Percentiles rank a stretch among this genome's conserved stretches.
phyloP scores from a whole-genome alignment of 2,113 vertebrate species.

The Chroicocephalus ridibundus region DNA sequence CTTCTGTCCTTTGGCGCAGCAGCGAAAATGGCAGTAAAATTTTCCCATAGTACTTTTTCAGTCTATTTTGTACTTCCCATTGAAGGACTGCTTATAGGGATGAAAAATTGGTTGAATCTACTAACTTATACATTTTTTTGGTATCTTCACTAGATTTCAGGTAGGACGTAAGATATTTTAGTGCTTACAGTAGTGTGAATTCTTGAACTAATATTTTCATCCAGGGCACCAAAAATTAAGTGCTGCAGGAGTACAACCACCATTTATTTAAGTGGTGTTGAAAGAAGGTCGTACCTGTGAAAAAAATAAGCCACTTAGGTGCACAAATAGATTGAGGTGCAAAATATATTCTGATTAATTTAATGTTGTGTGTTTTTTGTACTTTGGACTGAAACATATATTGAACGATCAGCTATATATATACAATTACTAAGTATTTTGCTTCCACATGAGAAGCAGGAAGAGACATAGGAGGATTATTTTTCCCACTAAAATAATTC shows the following conservation, averaged over 20 bases:
- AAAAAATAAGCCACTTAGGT: not conserved
- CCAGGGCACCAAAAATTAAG: not conserved
- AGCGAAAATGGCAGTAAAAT: not conserved
- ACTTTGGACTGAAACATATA: not conserved
- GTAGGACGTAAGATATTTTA: not conserved
- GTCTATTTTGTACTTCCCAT: not conserved
- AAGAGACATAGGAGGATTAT: not conserved
- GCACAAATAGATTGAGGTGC: rapidly evolving
- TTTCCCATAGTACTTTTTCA: not conserved
- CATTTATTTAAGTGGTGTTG: not conserved
- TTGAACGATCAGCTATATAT: not conserved
- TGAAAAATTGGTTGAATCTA: not conserved
- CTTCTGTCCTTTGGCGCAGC: not conserved
- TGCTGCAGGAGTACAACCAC: not conserved
- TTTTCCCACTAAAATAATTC: not conserved
- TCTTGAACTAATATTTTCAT: not conserved
- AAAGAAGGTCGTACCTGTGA: not conserved
- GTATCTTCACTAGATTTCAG: not conserved
- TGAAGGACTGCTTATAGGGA: not conserved
- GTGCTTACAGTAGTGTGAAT: not conserved
- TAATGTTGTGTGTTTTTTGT: not conserved
- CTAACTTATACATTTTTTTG: rapidly evolving
- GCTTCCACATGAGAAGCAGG: not conserved
- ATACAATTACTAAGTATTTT: not conserved
- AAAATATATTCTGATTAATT: not conserved